Evolutionary conservation across 2,797 vertebrate genomes (phyloP).

Genomic region (Orientallactaga sibirica): DNA sequence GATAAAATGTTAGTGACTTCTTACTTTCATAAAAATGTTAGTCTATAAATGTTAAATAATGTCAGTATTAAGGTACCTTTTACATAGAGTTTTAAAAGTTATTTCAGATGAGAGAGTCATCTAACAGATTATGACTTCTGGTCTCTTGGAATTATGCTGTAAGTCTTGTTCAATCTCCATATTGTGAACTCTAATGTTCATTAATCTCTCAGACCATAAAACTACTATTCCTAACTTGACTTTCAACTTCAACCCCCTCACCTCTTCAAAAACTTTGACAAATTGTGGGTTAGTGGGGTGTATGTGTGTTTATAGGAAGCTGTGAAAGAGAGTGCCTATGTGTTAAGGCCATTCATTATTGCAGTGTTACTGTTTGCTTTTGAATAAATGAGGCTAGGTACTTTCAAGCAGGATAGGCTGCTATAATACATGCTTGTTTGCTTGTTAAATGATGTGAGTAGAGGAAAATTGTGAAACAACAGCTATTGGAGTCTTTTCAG

Average conservation of each 20-base stretch:
- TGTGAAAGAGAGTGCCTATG: conserved; percentile 25
- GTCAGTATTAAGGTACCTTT: background rate
- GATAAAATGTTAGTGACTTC: conserved; percentile 9
- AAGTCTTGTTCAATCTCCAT: conserved; percentile 2
- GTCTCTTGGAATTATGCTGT: conserved; percentile 11
- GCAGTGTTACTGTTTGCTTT: conserved; percentile 51
- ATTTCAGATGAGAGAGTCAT: conserved; percentile 36
- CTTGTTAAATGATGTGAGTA: conserved; percentile 56
- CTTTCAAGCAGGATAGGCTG: conserved; percentile 15
- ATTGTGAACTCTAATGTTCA: conserved; percentile 22
- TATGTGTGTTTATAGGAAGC: conserved; percentile 55
- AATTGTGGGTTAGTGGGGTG: conserved; percentile 59
- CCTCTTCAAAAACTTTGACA: conserved; percentile 71
- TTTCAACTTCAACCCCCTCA: conserved; percentile 38
- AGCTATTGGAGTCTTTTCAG: conserved; percentile 39
- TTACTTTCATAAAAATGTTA: conserved; percentile 2
- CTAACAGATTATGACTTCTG: conserved; percentile 3
- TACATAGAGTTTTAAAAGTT: conserved; percentile 34
- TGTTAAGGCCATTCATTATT: conserved; percentile 66
- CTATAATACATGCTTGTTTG: background rate
- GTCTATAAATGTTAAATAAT: conserved; percentile 17
- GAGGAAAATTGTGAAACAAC: conserved; percentile 59
- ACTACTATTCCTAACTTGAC: conserved; percentile 66
- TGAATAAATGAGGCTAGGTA: conserved; percentile 54
- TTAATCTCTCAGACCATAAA: conserved; percentile 63